Conservation (phyloP, 2,888 invertebrate genomes). For the Hypolimnas misippus region DNA sequence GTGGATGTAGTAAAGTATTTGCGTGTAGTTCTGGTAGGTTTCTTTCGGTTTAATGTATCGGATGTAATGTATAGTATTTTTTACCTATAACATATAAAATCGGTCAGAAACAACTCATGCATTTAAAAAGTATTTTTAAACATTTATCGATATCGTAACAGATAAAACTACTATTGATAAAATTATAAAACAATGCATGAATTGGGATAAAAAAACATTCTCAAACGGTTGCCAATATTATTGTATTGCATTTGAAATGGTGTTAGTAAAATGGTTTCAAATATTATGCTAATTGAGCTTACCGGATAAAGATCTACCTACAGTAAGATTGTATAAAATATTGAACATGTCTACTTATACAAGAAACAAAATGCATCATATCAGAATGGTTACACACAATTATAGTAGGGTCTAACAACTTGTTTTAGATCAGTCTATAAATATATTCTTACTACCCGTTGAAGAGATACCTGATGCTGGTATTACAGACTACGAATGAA, state of each 20-base stretch:
- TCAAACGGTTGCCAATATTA: background rate
- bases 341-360: background rate
- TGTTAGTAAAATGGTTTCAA: background rate
- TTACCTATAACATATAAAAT: background rate
- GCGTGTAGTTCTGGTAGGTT: too few species aligned
- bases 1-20: background rate
- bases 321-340: background rate
- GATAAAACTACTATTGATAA: background rate
- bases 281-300: background rate
- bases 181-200: background rate
- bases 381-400: constrained; percentile 2
- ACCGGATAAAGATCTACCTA: background rate
- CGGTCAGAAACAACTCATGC: background rate
- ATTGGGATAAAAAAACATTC: constrained; percentile 10
- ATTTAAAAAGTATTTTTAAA: background rate
- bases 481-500: constrained; percentile 80
- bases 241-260: background rate
- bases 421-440: constrained; percentile 15
- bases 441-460: constrained; percentile 35
- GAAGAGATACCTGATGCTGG: constrained; percentile 64
- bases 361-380: background rate
- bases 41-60: background rate
- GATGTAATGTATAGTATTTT: background rate
- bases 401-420: constrained; percentile 12
- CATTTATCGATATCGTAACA: background rate